Base-by-base conservation (phyloP, 2,113 vertebrate species). In the Pan troglodytes region DNA sequence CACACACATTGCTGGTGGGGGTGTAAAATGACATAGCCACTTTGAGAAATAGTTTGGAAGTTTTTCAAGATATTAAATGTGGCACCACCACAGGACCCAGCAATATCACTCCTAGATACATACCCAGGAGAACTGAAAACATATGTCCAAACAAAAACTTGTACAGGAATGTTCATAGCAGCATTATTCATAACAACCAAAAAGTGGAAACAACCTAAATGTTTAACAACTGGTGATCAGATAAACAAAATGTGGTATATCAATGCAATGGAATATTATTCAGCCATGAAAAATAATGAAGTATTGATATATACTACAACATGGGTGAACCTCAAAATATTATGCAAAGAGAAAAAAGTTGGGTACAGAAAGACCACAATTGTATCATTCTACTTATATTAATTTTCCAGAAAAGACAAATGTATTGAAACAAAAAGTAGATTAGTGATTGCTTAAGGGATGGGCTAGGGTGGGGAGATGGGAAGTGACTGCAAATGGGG, bases 281-380 rank as follows among this genome's bases (percentile, higher is more conserved):
- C 25, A 52, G 23, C 61, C 50, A 55, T 5, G 1, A 38, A 95
- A 72, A 86, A 32, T 17, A 80, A 52, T 38, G 0, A 43, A 81
- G 16, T 32, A 17, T 25, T 17, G 30, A 12, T 32, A 57, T 0
- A 3, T 9, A 8, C 30, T 43, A 18, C 8, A 27, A 17, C 3
- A 6, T 6, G 17, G 45, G 40, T 20, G 55, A 70, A 59, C 9
- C 25, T 48, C 4, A 45, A 80, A 59, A 18, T 20, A 55, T 18
- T 48, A 76, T 50, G 16, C 35, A 22, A 35, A 25, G 20, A 35
- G 88, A 50, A 55, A 90, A 64, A 75, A 90, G 8, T 2, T 10
- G 6, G 45, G 9, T 67, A 43, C 12, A 43, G 81, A 35, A 90
- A 23, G 23, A 68, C 8, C 1, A n/a, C 9, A 43, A 17, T 2